A percentile compares a stretch with the other conserved stretches of the same genome.
These are phyloP conservation scores for Girardinus metallicus DNA, from an alignment of 2,797 vertebrate species.

Conservation along the genomic window DNA sequence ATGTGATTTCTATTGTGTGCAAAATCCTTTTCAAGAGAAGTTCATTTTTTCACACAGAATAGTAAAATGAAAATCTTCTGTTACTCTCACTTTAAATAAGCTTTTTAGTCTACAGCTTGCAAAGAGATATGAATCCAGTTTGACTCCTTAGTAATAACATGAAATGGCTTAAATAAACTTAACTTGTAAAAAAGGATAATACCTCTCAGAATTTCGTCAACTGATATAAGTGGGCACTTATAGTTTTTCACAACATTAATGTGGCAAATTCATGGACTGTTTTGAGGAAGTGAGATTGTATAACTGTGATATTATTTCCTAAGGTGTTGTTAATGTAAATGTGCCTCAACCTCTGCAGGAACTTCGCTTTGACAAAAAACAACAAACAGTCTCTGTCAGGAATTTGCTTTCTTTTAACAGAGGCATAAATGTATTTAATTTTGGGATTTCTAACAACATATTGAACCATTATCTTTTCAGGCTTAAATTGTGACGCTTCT, in stretches of 20 bases:
- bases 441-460: not conserved
- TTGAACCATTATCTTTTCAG: not conserved
- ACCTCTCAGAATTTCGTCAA: not conserved
- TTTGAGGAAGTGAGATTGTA: not conserved
- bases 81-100: not conserved
- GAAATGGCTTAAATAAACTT: not conserved
- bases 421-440: not conserved
- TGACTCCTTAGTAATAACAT: not conserved
- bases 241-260: not conserved
- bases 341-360: not conserved
- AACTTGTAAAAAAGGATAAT: not conserved
- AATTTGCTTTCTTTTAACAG: not conserved
- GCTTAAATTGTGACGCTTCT: not conserved
- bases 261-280: not conserved
- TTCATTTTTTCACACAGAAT: not conserved
- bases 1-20: not conserved
- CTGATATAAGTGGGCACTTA: not conserved
- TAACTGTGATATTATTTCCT: not conserved
- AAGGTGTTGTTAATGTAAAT: not conserved
- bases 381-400: not conserved
- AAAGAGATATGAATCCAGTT: not conserved
- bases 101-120: not conserved
- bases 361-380: not conserved
- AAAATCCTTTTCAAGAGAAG: not conserved
- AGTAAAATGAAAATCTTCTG: not conserved